Conservation (phyloP, 53 echinoderm and acorn worm species). For the Holothuria scabra region DNA sequence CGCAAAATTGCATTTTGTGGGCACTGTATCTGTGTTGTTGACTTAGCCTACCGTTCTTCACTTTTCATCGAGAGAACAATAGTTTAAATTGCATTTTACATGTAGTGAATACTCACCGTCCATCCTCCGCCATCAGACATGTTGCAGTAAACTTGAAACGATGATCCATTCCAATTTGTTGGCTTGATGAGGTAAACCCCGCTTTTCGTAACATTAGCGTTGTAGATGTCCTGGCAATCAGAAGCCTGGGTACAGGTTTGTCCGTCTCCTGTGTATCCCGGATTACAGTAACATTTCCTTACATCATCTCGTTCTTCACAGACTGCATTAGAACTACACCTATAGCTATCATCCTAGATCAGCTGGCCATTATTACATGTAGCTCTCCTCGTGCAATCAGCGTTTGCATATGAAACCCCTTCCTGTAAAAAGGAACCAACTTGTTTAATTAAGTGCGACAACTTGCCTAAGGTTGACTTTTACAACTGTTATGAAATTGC, state of each 20-base stretch:
- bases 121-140: constrained; percentile 20
- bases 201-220: background rate
- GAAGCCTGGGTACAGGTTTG: background rate
- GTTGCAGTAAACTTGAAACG: constrained; percentile 8
- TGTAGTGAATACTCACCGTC: background rate
- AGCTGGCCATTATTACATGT: background rate
- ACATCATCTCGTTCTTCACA: background rate
- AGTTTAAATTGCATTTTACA: too few species aligned
- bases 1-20: too few species aligned
- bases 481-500: too few species aligned
- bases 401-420: background rate
- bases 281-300: background rate
- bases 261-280: constrained; percentile 8
- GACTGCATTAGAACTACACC: background rate
- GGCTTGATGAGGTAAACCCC: constrained; percentile 1
- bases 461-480: too few species aligned
- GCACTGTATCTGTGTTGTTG: too few species aligned
- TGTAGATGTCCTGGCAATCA: constrained; percentile 7
- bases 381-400: background rate
- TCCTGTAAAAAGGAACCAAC: background rate
- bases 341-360: background rate
- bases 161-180: background rate
- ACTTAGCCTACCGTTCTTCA: too few species aligned
- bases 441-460: too few species aligned
- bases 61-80: too few species aligned